These are phyloP conservation scores for Brachyhypopomus occidentalis DNA, from an alignment of 2,113 vertebrate genomes.

Conservation along the genomic window DNA sequence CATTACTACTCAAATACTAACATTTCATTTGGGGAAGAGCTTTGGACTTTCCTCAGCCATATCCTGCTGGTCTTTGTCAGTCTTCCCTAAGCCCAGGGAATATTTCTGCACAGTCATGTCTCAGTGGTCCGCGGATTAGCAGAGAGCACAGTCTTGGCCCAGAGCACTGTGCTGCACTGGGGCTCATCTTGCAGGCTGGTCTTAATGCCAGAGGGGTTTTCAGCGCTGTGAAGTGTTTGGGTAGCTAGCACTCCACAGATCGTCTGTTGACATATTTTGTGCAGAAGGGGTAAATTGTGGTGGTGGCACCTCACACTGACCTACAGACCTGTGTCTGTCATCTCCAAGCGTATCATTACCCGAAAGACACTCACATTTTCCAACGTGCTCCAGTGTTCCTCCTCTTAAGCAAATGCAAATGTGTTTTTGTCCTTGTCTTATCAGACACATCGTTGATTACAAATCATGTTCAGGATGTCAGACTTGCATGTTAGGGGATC, in stretches of 20 bases:
- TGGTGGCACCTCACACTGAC: neutral
- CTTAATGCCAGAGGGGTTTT: neutral
- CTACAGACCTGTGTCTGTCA: constrained; percentile 14
- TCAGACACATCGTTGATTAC: neutral
- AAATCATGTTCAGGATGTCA: neutral
- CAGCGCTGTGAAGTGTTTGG: neutral
- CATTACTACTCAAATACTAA: neutral
- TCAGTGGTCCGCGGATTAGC: constrained; percentile 3
- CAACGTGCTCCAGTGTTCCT: neutral
- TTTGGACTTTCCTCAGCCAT: constrained; percentile 45
- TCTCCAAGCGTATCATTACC: constrained; percentile 20
- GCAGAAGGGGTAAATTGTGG: neutral
- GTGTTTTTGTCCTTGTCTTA: neutral
- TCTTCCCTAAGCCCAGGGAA: constrained; percentile 16
- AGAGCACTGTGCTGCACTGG: neutral
- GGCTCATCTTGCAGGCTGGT: neutral
- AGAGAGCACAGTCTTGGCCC: neutral
- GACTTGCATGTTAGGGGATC: constrained; percentile 1
- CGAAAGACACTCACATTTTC: neutral
- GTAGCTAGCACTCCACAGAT: constrained; percentile 12
- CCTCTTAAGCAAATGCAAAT: constrained; percentile 18
- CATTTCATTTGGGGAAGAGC: constrained; percentile 24
- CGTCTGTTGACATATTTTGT: neutral
- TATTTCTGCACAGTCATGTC: constrained; percentile 13
- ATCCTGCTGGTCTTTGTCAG: constrained; percentile 43